phyloP scores from a whole-genome alignment of 2,888 invertebrate genomes.

The Lutraria lutraria region DNA sequence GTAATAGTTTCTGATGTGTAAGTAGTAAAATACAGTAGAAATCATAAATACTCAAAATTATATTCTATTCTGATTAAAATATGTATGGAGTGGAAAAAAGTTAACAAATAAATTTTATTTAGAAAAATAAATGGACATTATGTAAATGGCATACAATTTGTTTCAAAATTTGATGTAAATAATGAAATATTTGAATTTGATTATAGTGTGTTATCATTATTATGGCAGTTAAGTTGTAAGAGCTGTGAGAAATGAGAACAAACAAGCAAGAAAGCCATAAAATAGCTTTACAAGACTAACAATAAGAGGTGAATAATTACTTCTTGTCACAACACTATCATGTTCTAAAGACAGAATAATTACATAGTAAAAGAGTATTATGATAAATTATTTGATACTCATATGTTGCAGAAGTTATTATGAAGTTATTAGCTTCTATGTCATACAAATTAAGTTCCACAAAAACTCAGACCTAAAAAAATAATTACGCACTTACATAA shows the following conservation, averaged over 20 bases:
- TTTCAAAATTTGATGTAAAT: background rate
- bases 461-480: background rate
- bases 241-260: background rate
- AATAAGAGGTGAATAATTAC: background rate
- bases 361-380: background rate
- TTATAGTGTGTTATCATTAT: background rate
- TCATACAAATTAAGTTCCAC: background rate
- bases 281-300: background rate
- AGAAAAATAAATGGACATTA: background rate
- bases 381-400: too few species aligned
- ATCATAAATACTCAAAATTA: background rate
- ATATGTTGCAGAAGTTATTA: too few species aligned
- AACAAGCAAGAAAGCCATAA: background rate
- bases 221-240: conserved; percentile 1
- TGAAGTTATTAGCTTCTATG: too few species aligned
- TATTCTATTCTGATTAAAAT: background rate
- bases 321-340: background rate
- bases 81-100: background rate
- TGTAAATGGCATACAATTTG: conserved; percentile 19
- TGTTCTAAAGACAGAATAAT: background rate
- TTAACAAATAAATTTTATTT: background rate
- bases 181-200: conserved; percentile 25
- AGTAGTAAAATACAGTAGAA: background rate
- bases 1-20: background rate
- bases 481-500: conserved; percentile 1